phyloP scores from a whole-genome alignment of 2,888 invertebrate genomes.

The Bhutanitis thaidina region DNA sequence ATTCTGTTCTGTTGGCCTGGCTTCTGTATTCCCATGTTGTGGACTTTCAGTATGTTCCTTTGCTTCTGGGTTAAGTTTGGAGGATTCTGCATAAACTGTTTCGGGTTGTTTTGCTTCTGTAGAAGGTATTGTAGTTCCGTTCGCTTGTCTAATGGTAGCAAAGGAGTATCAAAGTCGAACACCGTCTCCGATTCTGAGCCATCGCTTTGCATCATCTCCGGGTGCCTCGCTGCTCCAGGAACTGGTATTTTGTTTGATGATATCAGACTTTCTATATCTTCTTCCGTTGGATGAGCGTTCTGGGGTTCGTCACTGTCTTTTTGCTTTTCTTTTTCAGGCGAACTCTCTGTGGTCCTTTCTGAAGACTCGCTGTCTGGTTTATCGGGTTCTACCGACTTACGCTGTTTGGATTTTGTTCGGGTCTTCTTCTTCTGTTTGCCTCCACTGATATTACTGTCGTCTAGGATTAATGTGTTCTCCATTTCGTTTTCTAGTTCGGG shows the following conservation, averaged over 20 bases:
- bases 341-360: constrained; percentile 55
- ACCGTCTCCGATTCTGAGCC: constrained; percentile 50
- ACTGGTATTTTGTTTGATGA: constrained; percentile 73
- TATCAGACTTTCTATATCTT: constrained; percentile 74
- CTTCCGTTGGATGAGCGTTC: constrained; percentile 45
- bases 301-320: constrained; percentile 30
- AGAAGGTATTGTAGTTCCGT: constrained; percentile 69
- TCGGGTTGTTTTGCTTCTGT: constrained; percentile 73
- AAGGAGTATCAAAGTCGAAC: constrained; percentile 51
- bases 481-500: constrained; percentile 75
- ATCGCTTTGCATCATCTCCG: constrained; percentile 45
- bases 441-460: constrained; percentile 40
- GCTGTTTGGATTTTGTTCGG: constrained; percentile 59
- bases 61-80: constrained; percentile 61
- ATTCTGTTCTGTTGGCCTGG: constrained; percentile 60
- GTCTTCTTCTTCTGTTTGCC: constrained; percentile 65
- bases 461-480: constrained; percentile 51
- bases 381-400: constrained; percentile 60
- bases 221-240: constrained; percentile 51
- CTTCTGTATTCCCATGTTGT: constrained; percentile 57
- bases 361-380: constrained; percentile 60
- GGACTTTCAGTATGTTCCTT: constrained; percentile 57
- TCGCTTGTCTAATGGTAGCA: constrained; percentile 63
- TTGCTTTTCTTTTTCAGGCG: constrained; percentile 55
- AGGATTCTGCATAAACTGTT: constrained; percentile 61